Evolutionary conservation across 2,888 invertebrate genomes (phyloP), one percentile per base, ranked within the genome.

Genomic region (Drosophila subsilvestris): DNA sequence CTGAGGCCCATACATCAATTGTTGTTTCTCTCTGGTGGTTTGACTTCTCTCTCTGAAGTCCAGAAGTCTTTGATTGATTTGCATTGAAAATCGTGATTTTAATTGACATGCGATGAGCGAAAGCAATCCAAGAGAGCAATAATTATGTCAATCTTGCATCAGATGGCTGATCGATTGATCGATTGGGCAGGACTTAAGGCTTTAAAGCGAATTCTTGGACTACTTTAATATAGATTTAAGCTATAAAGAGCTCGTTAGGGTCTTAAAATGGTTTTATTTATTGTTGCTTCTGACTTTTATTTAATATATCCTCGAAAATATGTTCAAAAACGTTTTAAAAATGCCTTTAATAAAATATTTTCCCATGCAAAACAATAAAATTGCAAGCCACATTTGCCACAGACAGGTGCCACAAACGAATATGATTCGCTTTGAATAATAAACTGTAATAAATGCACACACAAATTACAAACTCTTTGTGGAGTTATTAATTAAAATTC

Each of bases 21-120:
- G 68, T 68, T 71, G n/a, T 58, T 82, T 50, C 27, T 50, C 27
- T 50, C 57, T 58, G 62, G 72, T 48, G 61, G 27, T 53, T 53
- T 69, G 53, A 71, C 62, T 50, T 54, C 25, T 53, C 53, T 58
- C 27, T 48, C 18, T 51, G 58, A 48, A 61, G 73, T 69, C 68
- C 73, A 88, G 69, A 43, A 56, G 57, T 44, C 79, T 70, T 87
- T 91, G 92, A 92, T 92, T 91, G 92, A 90, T 92, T 91, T 89
- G 88, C 90, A 90, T 90, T 63, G 78, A 82, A 86, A 78, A 88
- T 88, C 81, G 79, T 68, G 72, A 80, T 77, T 78, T 69, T 74
- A 81, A 84, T 74, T 89, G 85, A 86, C 84, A 86, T 78, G 45
- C 43, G 59, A 55, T 56, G 59, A 68, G 54, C 80, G 80, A 78